Percentiles rank a stretch among this genome's conserved stretches.
phyloP scores from a whole-genome alignment of 2,113 vertebrate genomes.

The Gobio gobio region DNA sequence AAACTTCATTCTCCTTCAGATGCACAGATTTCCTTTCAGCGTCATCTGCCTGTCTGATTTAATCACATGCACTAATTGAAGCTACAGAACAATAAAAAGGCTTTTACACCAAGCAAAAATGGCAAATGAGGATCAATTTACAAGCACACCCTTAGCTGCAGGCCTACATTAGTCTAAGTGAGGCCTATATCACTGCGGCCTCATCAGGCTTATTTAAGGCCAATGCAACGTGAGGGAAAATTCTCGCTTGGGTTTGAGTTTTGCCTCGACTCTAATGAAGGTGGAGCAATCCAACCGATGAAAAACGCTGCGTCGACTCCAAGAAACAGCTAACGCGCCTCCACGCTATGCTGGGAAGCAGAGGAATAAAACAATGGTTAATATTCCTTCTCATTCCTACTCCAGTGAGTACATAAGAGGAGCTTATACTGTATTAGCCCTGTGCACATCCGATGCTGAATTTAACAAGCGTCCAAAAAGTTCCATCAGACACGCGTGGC shows the following conservation, averaged over 20 bases:
- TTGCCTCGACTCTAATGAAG: constrained; percentile 11
- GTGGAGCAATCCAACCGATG: constrained; percentile 24
- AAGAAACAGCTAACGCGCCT: not conserved
- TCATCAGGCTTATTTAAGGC: constrained; percentile 26
- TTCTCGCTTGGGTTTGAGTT: constrained; percentile 33
- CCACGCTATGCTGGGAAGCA: not conserved
- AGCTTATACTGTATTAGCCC: constrained; percentile 43
- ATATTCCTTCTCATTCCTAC: constrained; percentile 20
- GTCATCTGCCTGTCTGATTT: constrained; percentile 10
- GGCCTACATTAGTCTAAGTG: constrained; percentile 41
- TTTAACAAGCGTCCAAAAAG: constrained; percentile 63
- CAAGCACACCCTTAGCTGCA: constrained; percentile 23
- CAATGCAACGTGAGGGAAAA: constrained; percentile 32
- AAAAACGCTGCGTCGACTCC: not conserved
- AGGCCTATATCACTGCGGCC: constrained; percentile 19
- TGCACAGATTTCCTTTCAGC: constrained; percentile 2
- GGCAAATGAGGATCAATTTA: constrained; percentile 36
- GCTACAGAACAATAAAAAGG: constrained; percentile 21
- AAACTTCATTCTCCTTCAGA: not conserved
- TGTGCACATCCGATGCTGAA: constrained; percentile 49
- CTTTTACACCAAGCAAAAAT: constrained; percentile 8
- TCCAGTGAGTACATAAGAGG: constrained; percentile 25
- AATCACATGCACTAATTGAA: constrained; percentile 20
- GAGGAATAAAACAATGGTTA: constrained; percentile 26
- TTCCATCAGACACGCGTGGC: constrained; percentile 56